Evolutionary conservation across 2,797 vertebrate genomes (phyloP), one percentile per base, ranked within the genome.

Genomic region (Poecilia wingei): DNA sequence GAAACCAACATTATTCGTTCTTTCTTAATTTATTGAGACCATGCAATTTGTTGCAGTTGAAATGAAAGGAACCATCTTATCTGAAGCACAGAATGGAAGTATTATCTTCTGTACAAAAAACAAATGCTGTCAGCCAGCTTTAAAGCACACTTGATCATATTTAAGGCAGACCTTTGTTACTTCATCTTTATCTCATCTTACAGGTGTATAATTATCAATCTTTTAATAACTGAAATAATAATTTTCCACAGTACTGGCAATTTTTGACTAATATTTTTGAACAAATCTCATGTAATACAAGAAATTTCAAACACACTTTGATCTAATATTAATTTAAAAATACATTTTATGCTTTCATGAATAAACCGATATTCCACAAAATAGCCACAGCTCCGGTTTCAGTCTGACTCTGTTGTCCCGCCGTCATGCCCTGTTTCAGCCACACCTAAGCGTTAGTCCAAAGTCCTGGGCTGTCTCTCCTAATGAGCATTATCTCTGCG

Each of bases 401-500:
- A 85, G 46, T 75, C 64, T 79, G 83, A 93, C 88, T 74, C 33
- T 70, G 84, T 92, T 90, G 92, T 31, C 71, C 68, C 80, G 59
- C 82, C 75, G 88, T 92, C 86, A 78, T 75, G 80, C 74, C 66
- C 81, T 74, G 86, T 90, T 90, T 88, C 53, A 78, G 81, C 76
- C 77, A 86, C 87, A 85, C 86, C 81, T 83, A 33, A 77, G 72
- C 78, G 64, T 88, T 82, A 25, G 22, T 75, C 75, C 82, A 82
- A 82, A 85, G 80, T 84, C 86, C 86, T 80, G 25, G 10, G 68
- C 72, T 53, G 64, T 78, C 88, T 82, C 71, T 75, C 57, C 74
- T 92, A 89, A 92, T 94, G 84, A 94, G 28, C 88, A 88, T 91
- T 90, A 92, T 91, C 91, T 81, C 81, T 79, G 84, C 68, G 81